These are phyloP conservation scores for Lycaena phlaeas DNA, from an alignment of 2,888 invertebrate species.

Conservation along the genomic window DNA sequence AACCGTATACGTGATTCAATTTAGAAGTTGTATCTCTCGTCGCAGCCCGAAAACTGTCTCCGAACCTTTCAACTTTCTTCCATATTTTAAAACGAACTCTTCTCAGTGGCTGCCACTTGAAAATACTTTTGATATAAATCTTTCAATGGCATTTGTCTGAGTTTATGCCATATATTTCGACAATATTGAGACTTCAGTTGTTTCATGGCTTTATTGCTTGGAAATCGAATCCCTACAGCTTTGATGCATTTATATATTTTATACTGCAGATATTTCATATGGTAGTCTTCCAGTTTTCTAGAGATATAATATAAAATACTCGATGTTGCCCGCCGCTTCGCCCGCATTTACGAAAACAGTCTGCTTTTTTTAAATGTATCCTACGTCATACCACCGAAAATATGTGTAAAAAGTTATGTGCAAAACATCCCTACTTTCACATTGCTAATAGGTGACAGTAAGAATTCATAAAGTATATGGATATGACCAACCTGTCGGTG, in stretches of 20 bases:
- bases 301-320: no score
- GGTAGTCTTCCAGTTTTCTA: no score
- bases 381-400: no score
- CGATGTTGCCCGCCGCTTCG: no score
- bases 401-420: no score
- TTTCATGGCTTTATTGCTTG: conserved; percentile 9
- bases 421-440: no score
- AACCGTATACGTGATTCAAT: conserved; percentile 71
- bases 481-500: no score
- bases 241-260: not conserved
- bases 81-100: conserved; percentile 46
- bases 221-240: not conserved
- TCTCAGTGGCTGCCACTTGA: conserved; percentile 27
- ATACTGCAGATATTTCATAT: not conserved
- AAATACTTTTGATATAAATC: conserved; percentile 27
- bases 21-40: conserved; percentile 57
- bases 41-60: conserved; percentile 54
- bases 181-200: conserved; percentile 11
- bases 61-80: conserved; percentile 52
- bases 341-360: no score
- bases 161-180: conserved; percentile 10
- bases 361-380: no score
- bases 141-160: conserved; percentile 19
- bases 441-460: no score
- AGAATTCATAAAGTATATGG: no score